Base-by-base conservation (phyloP, 1,140 invertebrate species). In the Orchesella cincta region DNA sequence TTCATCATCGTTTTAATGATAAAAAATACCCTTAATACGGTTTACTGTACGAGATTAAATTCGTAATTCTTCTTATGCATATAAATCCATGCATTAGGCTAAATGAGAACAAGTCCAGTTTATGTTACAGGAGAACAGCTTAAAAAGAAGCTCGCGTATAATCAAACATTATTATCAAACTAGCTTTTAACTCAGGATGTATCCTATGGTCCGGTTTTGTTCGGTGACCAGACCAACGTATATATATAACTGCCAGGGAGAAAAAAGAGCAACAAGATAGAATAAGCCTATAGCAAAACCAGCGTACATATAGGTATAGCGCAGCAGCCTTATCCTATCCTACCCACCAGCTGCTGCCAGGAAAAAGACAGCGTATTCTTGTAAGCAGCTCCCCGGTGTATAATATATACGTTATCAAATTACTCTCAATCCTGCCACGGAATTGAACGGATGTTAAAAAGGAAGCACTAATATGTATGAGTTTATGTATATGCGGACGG, bases 41-140 rank as follows among this genome's bases (percentile, higher is more conserved):
- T n/a, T n/a, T n/a, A n/a, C n/a, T n/a, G n/a, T n/a, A n/a, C n/a
- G n/a, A n/a, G n/a, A n/a, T n/a, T n/a, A n/a, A n/a, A 5, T 46
- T 8, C 39, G 5, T 46, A 57, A 12, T 26, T 3, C 52, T 23
- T n/a, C 12, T 57, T 57, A 57, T 57, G 52, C 52, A 57, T 57
- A 57, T 57, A 57, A 57, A 57, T 57, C 52, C 52, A 57, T 57
- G 52, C 52, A 57, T 57, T 57, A 57, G 12, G 52, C 52, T 14
- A 14, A 46, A 26, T 8, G 39, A 46, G 39, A 46, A 57, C 52
- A 57, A 57, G 52, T 57, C 52, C 52, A 57, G 52, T 57, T 57
- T 67, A 67, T 67, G 62, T 67, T 67, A 67, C 62, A 67, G 62
- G 62, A 67, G 26, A 67, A 67, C 31, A 29, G n/a, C n/a, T n/a